Conservation (phyloP, 2,797 vertebrate genomes). For the Periparus ater region DNA sequence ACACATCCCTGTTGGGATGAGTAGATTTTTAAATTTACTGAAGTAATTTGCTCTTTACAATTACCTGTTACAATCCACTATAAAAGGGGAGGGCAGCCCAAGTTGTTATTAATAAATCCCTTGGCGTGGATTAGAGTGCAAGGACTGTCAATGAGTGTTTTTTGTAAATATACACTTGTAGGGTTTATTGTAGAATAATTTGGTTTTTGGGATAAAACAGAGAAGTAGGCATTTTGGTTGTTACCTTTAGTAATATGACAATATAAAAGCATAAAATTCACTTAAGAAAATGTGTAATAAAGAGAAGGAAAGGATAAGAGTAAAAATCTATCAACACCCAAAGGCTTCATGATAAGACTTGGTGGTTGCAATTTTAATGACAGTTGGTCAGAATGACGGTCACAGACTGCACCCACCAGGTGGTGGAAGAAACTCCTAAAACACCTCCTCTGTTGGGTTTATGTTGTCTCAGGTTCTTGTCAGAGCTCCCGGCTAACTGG, state of each 20-base stretch:
- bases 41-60: background rate
- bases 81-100: background rate
- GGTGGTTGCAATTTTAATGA: fast-evolving
- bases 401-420: fast-evolving
- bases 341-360: fast-evolving
- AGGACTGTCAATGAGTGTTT: background rate
- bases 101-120: background rate
- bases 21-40: background rate
- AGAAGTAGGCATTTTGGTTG: background rate
- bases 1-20: background rate
- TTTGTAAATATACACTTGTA: too few relatives aligned
- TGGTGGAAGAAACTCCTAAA: fast-evolving
- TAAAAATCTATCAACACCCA: background rate
- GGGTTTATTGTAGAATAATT: background rate
- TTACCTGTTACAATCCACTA: background rate
- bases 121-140: background rate
- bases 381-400: fast-evolving
- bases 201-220: background rate
- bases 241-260: background rate
- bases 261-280: background rate
- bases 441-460: fast-evolving
- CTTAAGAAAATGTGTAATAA: background rate
- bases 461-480: background rate
- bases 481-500: background rate
- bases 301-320: background rate